Conservation (phyloP, 1,140 invertebrate species). For the Drosophila ogumai region DNA sequence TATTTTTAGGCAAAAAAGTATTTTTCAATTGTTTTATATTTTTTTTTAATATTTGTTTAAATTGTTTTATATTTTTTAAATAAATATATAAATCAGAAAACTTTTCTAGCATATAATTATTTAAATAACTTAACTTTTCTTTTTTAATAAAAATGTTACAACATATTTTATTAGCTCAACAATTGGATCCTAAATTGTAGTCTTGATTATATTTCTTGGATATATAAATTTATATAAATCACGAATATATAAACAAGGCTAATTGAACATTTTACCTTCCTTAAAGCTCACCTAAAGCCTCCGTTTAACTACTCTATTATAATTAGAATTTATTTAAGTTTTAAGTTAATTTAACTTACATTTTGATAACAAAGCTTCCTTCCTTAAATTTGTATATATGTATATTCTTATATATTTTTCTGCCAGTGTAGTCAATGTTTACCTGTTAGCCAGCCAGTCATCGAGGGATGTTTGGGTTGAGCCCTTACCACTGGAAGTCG, state of each 20-base stretch:
- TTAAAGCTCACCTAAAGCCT: accelerated
- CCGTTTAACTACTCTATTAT: neutral
- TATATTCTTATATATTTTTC: neutral
- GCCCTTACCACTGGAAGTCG: constrained; percentile 14
- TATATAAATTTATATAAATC: neutral
- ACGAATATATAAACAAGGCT: neutral
- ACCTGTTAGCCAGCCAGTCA: constrained; percentile 52
- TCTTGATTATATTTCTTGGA: neutral
- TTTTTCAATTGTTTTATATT: too few species aligned
- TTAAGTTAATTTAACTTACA: neutral
- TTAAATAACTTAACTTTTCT: neutral
- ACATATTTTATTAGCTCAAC: too few species aligned
- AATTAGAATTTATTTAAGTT: too few species aligned
- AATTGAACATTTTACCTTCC: neutral
- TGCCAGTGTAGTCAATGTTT: constrained; percentile 61
- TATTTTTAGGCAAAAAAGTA: neutral
- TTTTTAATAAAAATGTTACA: neutral
- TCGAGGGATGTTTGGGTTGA: constrained; percentile 51
- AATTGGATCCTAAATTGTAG: neutral
- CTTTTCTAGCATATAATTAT: neutral
- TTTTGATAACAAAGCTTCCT: too few species aligned
- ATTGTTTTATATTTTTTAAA: neutral
- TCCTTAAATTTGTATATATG: neutral
- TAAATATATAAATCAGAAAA: neutral
- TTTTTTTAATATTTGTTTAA: too few species aligned